A percentile compares a stretch with the other conserved stretches of the same genome.
These are phyloP conservation scores for Melanotaenia pygmaea DNA, from an alignment of 2,797 vertebrate species.

Conservation along the genomic window DNA sequence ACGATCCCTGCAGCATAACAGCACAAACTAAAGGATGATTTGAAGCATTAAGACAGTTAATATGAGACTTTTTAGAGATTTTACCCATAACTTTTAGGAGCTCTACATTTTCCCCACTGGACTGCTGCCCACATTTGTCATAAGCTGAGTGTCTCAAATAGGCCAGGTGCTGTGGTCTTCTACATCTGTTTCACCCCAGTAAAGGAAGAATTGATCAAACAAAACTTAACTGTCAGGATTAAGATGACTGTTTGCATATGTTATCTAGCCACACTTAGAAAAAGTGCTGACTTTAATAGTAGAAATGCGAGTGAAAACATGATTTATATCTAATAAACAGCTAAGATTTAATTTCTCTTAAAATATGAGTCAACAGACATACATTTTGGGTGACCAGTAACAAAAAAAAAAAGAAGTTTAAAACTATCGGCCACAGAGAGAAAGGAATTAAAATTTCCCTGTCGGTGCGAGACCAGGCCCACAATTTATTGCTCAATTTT, in stretches of 20 bases:
- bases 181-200: neutral
- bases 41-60: constrained; percentile 27
- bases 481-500: constrained; percentile 21
- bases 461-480: neutral
- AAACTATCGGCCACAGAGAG: neutral
- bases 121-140: neutral
- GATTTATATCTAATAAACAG: neutral
- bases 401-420: neutral
- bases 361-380: neutral
- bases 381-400: neutral
- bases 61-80: constrained; percentile 31
- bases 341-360: neutral
- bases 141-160: constrained; percentile 3
- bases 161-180: constrained; percentile 1
- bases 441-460: neutral
- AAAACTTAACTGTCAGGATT: constrained; percentile 1
- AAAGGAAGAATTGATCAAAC: constrained; percentile 1
- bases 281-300: neutral
- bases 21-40: constrained; percentile 33
- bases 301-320: constrained; percentile 2
- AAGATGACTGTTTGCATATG: neutral
- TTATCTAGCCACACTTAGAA: neutral
- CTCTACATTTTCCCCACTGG: neutral
- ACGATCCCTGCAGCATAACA: constrained; percentile 26
- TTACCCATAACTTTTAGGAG: constrained; percentile 12